These are phyloP conservation scores for Leptinotarsa peninsularis DNA, from an alignment of 2,888 invertebrate species.

Conservation along the genomic window DNA sequence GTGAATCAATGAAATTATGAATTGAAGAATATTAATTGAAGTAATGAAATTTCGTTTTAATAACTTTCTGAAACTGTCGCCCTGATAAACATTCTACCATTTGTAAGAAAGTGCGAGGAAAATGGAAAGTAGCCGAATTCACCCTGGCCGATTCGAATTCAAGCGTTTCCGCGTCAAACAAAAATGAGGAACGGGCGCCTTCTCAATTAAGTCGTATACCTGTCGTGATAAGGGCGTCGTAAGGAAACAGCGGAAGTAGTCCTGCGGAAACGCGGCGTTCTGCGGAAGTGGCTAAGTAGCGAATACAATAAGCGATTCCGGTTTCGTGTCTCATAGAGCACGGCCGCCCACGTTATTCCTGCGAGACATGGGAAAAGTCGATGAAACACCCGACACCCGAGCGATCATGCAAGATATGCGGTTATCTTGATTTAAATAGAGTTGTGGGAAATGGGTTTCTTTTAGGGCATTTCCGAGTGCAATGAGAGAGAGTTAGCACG, in stretches of 20 bases:
- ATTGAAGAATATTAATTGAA: too few species aligned
- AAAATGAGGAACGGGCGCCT: neutral
- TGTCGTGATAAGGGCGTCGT: conserved; percentile 52
- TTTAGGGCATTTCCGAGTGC: conserved; percentile 36
- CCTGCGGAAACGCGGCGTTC: conserved; percentile 65
- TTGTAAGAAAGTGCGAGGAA: too few species aligned
- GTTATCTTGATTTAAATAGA: conserved; percentile 44
- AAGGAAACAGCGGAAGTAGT: conserved; percentile 65
- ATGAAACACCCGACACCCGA: conserved; percentile 53
- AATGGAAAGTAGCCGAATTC: neutral
- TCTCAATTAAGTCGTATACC: conserved; percentile 48
- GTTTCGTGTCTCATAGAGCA: conserved; percentile 62
- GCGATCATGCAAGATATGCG: conserved; percentile 48
- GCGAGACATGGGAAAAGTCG: conserved; percentile 57
- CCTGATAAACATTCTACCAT: too few species aligned
- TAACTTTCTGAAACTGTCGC: too few species aligned
- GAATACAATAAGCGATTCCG: conserved; percentile 67
- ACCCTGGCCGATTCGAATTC: neutral
- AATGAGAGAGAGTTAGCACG: conserved; percentile 22
- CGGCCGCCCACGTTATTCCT: conserved; percentile 45
- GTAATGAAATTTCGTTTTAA: too few species aligned
- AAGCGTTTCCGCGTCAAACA: conserved; percentile 23
- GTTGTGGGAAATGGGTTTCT: conserved; percentile 38
- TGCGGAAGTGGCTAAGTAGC: conserved; percentile 67
- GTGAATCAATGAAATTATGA: too few species aligned